Conservation (phyloP, 2,113 vertebrate genomes). For the Prunella himalayana region DNA sequence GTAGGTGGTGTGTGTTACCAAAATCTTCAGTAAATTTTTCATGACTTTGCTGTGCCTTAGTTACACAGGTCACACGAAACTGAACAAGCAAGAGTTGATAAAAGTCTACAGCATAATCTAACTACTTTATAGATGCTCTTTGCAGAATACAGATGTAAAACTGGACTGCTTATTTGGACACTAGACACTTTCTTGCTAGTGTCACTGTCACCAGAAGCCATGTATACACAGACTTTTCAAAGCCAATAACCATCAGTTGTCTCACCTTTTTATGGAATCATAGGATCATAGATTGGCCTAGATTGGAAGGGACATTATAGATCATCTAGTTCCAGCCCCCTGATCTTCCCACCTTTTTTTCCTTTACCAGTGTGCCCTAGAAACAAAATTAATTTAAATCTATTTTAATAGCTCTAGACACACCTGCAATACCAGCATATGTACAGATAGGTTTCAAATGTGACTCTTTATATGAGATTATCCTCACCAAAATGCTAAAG, state of each 20-base stretch:
- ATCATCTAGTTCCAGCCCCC: neutral
- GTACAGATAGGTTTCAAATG: neutral
- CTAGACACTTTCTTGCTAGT: neutral
- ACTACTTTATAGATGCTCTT: neutral
- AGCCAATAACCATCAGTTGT: neutral
- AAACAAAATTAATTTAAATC: neutral
- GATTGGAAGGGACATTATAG: neutral
- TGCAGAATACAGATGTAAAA: neutral
- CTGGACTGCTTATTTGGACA: neutral
- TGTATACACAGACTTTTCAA: neutral
- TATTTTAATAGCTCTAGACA: neutral
- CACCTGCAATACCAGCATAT: neutral
- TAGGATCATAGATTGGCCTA: neutral
- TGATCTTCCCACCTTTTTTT: neutral
- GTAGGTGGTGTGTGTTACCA: neutral
- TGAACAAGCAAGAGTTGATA: neutral
- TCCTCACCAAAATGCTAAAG: neutral
- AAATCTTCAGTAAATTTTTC: neutral
- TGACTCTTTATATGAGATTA: neutral
- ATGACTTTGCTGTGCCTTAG: neutral
- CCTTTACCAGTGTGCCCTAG: neutral
- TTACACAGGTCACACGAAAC: neutral
- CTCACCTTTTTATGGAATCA: neutral
- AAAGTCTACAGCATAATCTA: neutral
- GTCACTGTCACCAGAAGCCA: neutral